Evolutionary conservation across 2,888 invertebrate species (phyloP), one percentile per base, ranked within the genome.

Genomic region (Colostygia pectinataria): DNA sequence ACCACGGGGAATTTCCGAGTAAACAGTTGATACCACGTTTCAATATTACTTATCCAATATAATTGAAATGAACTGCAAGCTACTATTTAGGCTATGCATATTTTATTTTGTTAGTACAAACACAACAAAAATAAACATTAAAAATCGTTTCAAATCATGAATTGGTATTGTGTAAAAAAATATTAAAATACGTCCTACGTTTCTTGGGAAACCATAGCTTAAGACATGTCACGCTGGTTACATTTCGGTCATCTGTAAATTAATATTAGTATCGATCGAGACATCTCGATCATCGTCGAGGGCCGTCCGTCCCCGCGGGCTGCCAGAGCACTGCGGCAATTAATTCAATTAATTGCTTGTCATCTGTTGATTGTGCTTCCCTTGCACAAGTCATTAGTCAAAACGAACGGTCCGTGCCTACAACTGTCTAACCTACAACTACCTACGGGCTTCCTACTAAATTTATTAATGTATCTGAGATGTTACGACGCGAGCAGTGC

Each of bases 301-400:
- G 13, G 23, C 37, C 34, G 43, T 24, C 43, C 18, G 34, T 44
- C 52, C 46, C 57, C 47, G 31, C 43, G 53, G 57, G 36, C 32
- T 36, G 40, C 27, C 37, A 50, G 42, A 50, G 47, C 45, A 36
- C 55, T 66, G 61, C 60, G 59, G 72, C 78, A 72, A 83, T 86
- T 83, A 84, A 84, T 85, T 76, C 60, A 71, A 80, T 79, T 84
- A 86, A 86, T 85, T 80, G 79, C 77, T 74, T 82, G 81, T 83
- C 83, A 83, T 80, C 82, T 83, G 81, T 81, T 83, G 83, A 84
- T 83, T 75, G 78, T 74, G 68, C 50, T 50, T 54, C 68, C 67
- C 71, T 71, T 71, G 73, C 68, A 70, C 66, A 68, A 67, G 76
- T 77, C 81, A 85, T 85, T 84, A 80, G 77, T 84, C 83, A 84